Conservation (phyloP, 1,140 invertebrate species). For the Papilio xuthus region DNA sequence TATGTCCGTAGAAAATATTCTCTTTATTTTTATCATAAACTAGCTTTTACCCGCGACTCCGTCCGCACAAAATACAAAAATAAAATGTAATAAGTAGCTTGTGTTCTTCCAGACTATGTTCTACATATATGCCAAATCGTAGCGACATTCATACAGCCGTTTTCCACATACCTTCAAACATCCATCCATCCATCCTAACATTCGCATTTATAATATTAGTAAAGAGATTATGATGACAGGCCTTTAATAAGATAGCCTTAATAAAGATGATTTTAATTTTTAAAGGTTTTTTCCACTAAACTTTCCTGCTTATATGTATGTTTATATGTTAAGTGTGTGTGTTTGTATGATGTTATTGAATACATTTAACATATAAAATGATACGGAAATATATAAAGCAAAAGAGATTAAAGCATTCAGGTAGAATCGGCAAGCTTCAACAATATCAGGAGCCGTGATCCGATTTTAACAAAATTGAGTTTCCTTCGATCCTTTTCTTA, state of each 20-base stretch:
- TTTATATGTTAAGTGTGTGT: not conserved
- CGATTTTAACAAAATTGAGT: constrained; percentile 36
- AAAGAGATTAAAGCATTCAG: constrained; percentile 4
- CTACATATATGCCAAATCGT: no score
- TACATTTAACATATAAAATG: constrained; percentile 10
- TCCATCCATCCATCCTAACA: no score
- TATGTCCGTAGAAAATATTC: not conserved
- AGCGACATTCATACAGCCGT: no score
- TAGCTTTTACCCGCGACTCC: no score
- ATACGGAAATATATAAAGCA: not conserved
- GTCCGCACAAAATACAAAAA: no score
- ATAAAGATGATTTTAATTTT: no score
- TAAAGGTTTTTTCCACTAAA: not conserved
- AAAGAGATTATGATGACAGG: no score
- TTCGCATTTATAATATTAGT: no score
- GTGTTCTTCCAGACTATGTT: no score
- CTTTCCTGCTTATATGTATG: not conserved
- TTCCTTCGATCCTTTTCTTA: constrained; percentile 31
- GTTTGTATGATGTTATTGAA: not conserved
- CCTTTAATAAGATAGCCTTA: no score
- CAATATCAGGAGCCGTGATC: constrained; percentile 11
- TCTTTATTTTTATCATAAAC: not conserved
- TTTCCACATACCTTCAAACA: no score
- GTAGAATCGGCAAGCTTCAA: constrained; percentile 17
- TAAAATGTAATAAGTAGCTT: no score